phyloP scores from a whole-genome alignment of 2,113 vertebrate genomes.

The Halichoerus grypus region DNA sequence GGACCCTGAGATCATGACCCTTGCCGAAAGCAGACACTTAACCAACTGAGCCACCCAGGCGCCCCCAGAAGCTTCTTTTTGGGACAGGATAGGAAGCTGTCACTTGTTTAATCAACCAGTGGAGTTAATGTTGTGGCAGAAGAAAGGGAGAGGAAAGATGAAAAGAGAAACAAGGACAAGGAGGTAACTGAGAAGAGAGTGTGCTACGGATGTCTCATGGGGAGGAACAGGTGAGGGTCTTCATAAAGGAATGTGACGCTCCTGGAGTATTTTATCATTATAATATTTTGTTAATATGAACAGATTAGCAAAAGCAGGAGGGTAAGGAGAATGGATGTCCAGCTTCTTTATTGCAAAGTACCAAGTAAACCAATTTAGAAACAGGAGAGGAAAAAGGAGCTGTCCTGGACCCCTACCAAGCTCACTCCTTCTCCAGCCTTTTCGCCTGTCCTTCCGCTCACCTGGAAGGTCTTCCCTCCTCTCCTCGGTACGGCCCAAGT shows the following conservation, averaged over 20 bases:
- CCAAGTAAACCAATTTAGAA: neutral
- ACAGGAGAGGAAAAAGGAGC: neutral
- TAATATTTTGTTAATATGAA: conserved; percentile 1
- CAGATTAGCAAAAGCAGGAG: neutral
- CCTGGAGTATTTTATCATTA: neutral
- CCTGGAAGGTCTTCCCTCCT: neutral
- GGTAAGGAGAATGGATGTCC: neutral
- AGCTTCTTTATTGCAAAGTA: neutral
- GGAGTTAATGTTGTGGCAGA: neutral
- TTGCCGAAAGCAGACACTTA: neutral
- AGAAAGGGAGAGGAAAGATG: neutral
- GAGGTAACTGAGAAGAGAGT: neutral
- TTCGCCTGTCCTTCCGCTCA: neutral
- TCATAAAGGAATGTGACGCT: neutral
- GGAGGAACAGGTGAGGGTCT: neutral
- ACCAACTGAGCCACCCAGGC: neutral
- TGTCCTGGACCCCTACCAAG: neutral
- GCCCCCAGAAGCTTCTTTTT: neutral
- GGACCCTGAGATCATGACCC: neutral
- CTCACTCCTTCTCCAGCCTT: neutral
- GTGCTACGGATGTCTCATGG: neutral
- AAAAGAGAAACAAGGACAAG: neutral
- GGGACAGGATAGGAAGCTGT: neutral
- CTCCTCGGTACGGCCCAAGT: neutral
- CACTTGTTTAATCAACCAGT: neutral